These are phyloP conservation scores for Hoplostethus atlanticus DNA, from an alignment of 2,797 vertebrate species.

Conservation along the genomic window DNA sequence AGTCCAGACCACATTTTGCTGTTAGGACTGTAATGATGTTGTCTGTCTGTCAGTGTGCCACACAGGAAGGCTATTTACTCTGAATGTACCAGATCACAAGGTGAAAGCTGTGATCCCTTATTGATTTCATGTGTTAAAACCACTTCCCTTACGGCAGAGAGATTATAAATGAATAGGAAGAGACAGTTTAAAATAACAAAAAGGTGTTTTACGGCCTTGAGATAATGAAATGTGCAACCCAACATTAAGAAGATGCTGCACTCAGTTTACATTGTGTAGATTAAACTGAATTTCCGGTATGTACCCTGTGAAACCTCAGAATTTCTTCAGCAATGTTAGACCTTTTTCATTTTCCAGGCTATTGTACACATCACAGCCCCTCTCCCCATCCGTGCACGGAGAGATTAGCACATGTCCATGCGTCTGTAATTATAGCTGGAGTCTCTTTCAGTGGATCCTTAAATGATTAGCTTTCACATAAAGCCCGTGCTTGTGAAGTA, in stretches of 20 bases:
- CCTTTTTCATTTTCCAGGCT: conserved; percentile 18
- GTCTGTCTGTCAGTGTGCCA: too few relatives aligned
- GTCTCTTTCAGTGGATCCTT: conserved; percentile 61
- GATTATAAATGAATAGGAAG: too few relatives aligned
- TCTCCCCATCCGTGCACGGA: conserved; percentile 25
- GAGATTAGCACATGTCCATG: conserved; percentile 66
- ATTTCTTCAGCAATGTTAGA: conserved; percentile 1
- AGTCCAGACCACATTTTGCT: too few relatives aligned
- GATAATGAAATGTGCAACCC: not conserved
- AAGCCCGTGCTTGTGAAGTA: conserved; percentile 64
- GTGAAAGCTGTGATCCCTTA: too few relatives aligned
- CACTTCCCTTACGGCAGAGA: too few relatives aligned
- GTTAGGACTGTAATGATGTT: too few relatives aligned
- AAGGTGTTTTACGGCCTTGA: too few relatives aligned
- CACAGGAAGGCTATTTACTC: too few relatives aligned
- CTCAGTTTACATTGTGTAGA: not conserved
- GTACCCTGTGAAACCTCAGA: not conserved
- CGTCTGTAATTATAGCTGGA: conserved; percentile 68
- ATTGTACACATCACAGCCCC: conserved; percentile 22
- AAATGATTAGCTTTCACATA: conserved; percentile 70
- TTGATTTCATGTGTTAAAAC: too few relatives aligned
- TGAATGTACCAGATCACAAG: too few relatives aligned
- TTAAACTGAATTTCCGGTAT: not conserved
- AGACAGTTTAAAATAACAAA: too few relatives aligned
- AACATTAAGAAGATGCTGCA: not conserved